Conservation (phyloP, 1,140 invertebrate species). For the Drosophila bocqueti region DNA sequence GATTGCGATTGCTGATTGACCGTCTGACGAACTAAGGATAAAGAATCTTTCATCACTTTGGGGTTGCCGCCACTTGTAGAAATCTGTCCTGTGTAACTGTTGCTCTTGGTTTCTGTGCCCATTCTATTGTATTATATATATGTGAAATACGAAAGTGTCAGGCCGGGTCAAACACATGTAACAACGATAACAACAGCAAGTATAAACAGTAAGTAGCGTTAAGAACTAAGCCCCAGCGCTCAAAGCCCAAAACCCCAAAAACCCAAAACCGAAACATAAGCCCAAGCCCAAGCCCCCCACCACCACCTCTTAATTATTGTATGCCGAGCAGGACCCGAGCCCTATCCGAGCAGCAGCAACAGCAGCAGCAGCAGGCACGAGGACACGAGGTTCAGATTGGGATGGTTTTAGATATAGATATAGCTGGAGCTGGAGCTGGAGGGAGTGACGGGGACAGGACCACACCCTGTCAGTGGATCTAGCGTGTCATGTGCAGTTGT, state of each 20-base stretch:
- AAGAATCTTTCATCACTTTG: slow-evolving; percentile 83
- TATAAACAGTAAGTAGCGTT: slow-evolving; percentile 36
- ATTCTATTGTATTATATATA: slow-evolving; percentile 81
- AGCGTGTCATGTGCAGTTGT: slow-evolving; percentile 15
- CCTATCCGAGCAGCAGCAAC: neutral
- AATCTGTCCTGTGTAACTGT: slow-evolving; percentile 84
- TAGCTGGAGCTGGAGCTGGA: neutral
- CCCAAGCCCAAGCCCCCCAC: slow-evolving; percentile 1
- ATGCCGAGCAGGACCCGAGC: slow-evolving; percentile 2
- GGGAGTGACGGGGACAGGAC: slow-evolving; percentile 6
- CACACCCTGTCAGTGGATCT: slow-evolving; percentile 32
- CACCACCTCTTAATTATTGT: neutral
- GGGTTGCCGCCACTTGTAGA: slow-evolving; percentile 83
- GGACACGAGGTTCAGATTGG: slow-evolving; percentile 10
- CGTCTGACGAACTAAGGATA: slow-evolving; percentile 78
- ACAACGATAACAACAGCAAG: slow-evolving; percentile 51
- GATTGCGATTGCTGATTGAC: slow-evolving; percentile 66
- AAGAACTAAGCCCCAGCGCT: slow-evolving; percentile 19
- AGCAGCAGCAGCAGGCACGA: slow-evolving; percentile 8
- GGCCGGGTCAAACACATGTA: slow-evolving; percentile 70
- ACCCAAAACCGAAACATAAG: slow-evolving; percentile 12
- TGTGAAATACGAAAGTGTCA: slow-evolving; percentile 81
- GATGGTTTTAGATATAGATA: neutral
- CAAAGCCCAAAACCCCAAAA: slow-evolving; percentile 10
- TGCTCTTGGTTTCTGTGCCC: slow-evolving; percentile 84